These are phyloP conservation scores for Lepidostoma basale DNA, from an alignment of 1,140 invertebrate genomes.

Conservation along the genomic window DNA sequence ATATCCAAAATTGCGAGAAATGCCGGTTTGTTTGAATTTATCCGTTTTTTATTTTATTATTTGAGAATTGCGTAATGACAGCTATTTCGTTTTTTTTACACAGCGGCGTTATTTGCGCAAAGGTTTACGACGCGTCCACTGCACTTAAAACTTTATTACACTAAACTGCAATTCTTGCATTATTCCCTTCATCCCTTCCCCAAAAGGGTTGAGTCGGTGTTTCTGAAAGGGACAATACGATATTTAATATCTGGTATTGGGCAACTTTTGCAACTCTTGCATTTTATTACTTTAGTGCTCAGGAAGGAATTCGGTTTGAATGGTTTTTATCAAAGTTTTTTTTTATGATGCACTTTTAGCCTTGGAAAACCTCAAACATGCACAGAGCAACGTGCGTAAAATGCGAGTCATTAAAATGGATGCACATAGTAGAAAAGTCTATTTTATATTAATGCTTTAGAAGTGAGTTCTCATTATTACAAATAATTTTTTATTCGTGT, in stretches of 20 bases:
- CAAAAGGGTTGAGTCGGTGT: conserved; percentile 32
- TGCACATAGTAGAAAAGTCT: background rate
- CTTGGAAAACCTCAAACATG: conserved; percentile 1
- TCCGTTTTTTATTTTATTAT: too few relatives aligned
- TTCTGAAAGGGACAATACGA: conserved; percentile 14
- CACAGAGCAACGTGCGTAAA: background rate
- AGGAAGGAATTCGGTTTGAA: background rate
- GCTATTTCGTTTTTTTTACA: background rate
- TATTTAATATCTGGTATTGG: conserved; percentile 24
- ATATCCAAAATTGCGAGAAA: too few relatives aligned
- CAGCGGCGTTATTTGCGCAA: conserved; percentile 24
- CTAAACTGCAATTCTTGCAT: conserved; percentile 9
- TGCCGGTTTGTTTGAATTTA: too few relatives aligned
- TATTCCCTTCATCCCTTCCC: background rate
- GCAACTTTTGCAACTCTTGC: conserved; percentile 34
- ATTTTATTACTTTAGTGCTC: conserved; percentile 24
- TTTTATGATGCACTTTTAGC: background rate
- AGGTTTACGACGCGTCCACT: conserved; percentile 18
- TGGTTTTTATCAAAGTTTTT: too few relatives aligned
- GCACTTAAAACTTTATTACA: conserved; percentile 22
- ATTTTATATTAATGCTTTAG: background rate
- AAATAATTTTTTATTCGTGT: background rate
- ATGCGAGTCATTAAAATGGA: background rate
- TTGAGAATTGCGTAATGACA: background rate
- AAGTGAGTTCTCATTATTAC: background rate